Evolutionary conservation across 1,140 invertebrate genomes (phyloP).

Genomic region (Bicyclus anynana): DNA sequence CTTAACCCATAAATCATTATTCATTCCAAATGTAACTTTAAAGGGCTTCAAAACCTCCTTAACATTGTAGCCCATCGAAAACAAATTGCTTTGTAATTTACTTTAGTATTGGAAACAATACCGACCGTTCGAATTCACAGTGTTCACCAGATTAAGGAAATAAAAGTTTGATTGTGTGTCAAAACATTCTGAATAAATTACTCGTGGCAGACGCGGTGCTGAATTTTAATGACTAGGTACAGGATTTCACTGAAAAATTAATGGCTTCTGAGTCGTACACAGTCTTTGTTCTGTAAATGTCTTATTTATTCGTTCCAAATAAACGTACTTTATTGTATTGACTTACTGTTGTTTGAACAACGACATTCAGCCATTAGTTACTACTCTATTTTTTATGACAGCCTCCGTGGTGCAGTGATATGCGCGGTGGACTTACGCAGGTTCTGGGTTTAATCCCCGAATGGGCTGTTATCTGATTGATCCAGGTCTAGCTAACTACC

Average conservation of each 20-base stretch:
- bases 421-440: too few relatives aligned
- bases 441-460: too few relatives aligned
- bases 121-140: background rate
- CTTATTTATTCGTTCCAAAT: background rate
- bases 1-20: too few relatives aligned
- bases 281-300: background rate
- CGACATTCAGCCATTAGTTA: too few relatives aligned
- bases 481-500: too few relatives aligned
- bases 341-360: background rate
- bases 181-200: slow-evolving; percentile 34
- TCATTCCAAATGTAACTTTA: too few relatives aligned
- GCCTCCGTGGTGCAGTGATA: too few relatives aligned
- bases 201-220: background rate
- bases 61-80: background rate
- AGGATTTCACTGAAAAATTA: background rate
- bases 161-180: slow-evolving; percentile 24
- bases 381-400: too few relatives aligned
- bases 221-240: slow-evolving; percentile 8
- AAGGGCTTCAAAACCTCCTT: too few relatives aligned
- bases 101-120: background rate
- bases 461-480: too few relatives aligned
- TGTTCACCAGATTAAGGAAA: slow-evolving; percentile 9
- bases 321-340: too few relatives aligned
- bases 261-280: background rate
- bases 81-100: background rate